These are phyloP conservation scores for Oreochromis mossambicus DNA, from an alignment of 2,797 vertebrate genomes.

Conservation along the genomic window DNA sequence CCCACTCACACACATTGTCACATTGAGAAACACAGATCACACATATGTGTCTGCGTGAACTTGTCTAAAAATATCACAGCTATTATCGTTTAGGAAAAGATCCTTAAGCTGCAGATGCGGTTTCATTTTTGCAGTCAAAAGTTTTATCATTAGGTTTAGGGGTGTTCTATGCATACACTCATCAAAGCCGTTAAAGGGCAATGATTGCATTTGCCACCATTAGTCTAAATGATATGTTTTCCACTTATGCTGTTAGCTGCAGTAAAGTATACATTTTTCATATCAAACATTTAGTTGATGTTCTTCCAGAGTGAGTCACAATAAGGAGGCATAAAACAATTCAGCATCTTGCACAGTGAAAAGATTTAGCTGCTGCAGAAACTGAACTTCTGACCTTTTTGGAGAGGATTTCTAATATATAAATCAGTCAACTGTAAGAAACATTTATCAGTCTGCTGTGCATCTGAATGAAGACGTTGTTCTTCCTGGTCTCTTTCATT, in stretches of 20 bases:
- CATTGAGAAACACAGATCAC: background rate
- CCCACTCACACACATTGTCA: constrained; percentile 3
- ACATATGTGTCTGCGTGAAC: background rate
- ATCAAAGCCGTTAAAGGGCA: constrained; percentile 53
- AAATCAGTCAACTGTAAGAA: constrained; percentile 38
- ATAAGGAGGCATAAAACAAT: constrained; percentile 5
- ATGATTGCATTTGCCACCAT: constrained; percentile 53
- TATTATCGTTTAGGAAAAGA: background rate
- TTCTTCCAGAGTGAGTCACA: constrained; percentile 17
- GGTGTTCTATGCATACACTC: constrained; percentile 23
- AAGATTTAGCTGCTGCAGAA: constrained; percentile 7
- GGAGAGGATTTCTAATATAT: constrained; percentile 27
- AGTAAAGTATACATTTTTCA: constrained; percentile 36
- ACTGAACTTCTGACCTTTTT: constrained; percentile 52
- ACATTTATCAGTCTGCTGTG: constrained; percentile 32
- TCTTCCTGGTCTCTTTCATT: constrained; percentile 38
- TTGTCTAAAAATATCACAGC: constrained; percentile 1
- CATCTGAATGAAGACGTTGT: constrained; percentile 24
- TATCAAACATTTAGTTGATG: constrained; percentile 45
- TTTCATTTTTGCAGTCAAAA: constrained; percentile 20
- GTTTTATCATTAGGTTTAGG: constrained; percentile 35
- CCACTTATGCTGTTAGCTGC: constrained; percentile 40
- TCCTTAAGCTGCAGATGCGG: background rate
- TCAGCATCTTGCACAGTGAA: background rate
- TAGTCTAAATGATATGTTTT: constrained; percentile 55